These are phyloP conservation scores for Dendroctonus valens DNA, from an alignment of 1,140 invertebrate species.

Conservation along the genomic window DNA sequence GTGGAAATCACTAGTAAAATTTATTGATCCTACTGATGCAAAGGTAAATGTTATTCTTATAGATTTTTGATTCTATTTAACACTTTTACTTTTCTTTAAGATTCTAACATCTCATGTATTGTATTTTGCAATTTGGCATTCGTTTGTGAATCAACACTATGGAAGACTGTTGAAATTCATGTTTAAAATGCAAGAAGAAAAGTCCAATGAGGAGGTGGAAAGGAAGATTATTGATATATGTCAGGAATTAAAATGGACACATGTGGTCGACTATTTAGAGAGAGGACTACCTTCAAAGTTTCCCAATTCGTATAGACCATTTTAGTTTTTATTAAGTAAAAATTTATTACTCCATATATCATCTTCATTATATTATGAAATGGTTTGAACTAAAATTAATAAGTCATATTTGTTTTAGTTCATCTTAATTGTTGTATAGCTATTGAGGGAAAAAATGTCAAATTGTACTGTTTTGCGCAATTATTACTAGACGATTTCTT, in stretches of 20 bases:
- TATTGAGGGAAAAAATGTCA: too few species aligned
- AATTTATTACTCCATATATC: too few species aligned
- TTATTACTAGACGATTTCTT: too few species aligned
- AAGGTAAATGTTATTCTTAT: slow-evolving; percentile 62
- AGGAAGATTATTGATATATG: slow-evolving; percentile 68
- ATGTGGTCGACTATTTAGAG: slow-evolving; percentile 59
- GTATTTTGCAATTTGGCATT: slow-evolving; percentile 78
- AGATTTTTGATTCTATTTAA: slow-evolving; percentile 1
- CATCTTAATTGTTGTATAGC: too few species aligned
- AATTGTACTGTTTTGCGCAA: too few species aligned
- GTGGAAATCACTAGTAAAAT: slow-evolving; percentile 72
- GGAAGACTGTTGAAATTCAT: slow-evolving; percentile 78
- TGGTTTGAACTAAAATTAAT: too few species aligned
- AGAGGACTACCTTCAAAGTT: slow-evolving; percentile 63
- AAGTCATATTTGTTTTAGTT: too few species aligned
- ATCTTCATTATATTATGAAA: too few species aligned
- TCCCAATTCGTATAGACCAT: slow-evolving; percentile 58
- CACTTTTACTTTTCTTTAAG: slow-evolving; percentile 30
- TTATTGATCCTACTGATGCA: slow-evolving; percentile 71
- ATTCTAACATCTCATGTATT: slow-evolving; percentile 56
- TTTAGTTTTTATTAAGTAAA: slow-evolving; percentile 34
- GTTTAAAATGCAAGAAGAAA: slow-evolving; percentile 76
- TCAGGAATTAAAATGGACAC: slow-evolving; percentile 65
- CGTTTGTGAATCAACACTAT: slow-evolving; percentile 72
- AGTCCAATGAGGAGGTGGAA: slow-evolving; percentile 70